Base-by-base conservation (phyloP, 2,797 vertebrate species). In the Stomatorhinus walkeri region DNA sequence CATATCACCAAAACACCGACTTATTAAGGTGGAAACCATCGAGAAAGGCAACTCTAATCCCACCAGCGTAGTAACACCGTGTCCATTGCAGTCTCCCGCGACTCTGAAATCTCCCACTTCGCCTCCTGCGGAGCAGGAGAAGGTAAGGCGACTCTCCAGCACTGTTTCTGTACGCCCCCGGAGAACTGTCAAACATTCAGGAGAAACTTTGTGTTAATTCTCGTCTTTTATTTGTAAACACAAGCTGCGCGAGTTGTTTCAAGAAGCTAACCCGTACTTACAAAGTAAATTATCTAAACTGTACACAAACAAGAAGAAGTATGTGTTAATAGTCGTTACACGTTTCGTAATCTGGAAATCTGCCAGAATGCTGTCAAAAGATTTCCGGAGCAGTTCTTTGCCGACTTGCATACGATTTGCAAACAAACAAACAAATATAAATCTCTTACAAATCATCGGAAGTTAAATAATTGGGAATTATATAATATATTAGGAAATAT, bases 11-110 rank as follows among this genome's bases (percentile, higher is more conserved):
- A 97, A 97, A 92, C 97, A 97, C 94, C 95, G 97, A 91, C 97
- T 98, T 19, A 97, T 97, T 93, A 97, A 97, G 94, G 97, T 97
- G 93, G 97, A 97, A 89, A 95, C 96, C 4, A 91, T 94, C n/a
- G 96, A 97, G 48, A 96, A 96, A 92, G 95, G 92, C 93, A 93
- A 93, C 90, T 93, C 95, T 4, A 94, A 95, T 89, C 94, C 96
- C 87, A 93, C 95, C 91, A 93, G 92, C 36, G 93, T 91, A 5
- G 89, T 93, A 90, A 85, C 95, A 28, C 92, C 94, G 93, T 89
- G 93, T 90, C 93, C 95, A 89, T 90, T 92, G 87, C 93, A 91
- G 52, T 92, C 93, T 54, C 91, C 89, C 0, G 92, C 93, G 61
- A 93, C 92, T 6, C 92, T 94, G 28, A 96, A 95, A 51, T 94